Conservation (phyloP, 2,888 invertebrate species). For the Stramonita haemastoma region DNA sequence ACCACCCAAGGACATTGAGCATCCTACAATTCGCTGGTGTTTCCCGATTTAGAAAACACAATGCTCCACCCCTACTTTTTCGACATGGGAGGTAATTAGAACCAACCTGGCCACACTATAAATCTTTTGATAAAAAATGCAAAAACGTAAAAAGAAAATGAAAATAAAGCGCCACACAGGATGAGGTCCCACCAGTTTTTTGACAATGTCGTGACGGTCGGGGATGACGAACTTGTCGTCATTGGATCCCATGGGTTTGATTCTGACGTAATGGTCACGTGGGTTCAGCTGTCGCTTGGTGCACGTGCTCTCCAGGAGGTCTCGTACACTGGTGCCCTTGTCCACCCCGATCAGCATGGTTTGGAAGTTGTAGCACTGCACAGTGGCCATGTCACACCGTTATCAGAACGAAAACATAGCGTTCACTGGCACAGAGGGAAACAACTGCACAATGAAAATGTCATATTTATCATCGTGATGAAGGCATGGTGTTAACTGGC, state of each 20-base stretch:
- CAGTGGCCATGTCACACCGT: not conserved
- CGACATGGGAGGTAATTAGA: too few relatives aligned
- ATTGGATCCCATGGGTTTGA: conserved; percentile 88
- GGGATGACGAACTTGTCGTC: conserved; percentile 95
- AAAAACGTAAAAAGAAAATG: not conserved
- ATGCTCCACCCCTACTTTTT: too few relatives aligned
- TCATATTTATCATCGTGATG: too few relatives aligned
- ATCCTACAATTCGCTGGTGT: too few relatives aligned
- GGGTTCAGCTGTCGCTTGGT: conserved; percentile 93
- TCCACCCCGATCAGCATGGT: conserved; percentile 69
- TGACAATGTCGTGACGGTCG: conserved; percentile 94
- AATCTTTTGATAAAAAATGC: not conserved
- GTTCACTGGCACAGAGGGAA: too few relatives aligned
- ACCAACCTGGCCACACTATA: too few relatives aligned
- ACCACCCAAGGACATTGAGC: too few relatives aligned
- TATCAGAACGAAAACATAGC: not conserved
- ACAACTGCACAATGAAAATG: too few relatives aligned
- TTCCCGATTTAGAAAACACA: too few relatives aligned
- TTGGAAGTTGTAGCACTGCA: conserved; percentile 62
- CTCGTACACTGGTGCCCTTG: conserved; percentile 91
- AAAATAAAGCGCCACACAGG: not conserved
- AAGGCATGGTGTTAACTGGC: too few relatives aligned
- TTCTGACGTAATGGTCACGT: conserved; percentile 94
- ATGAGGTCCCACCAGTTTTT: conserved; percentile 81
- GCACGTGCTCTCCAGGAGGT: conserved; percentile 95